phyloP scores from a whole-genome alignment of 2,113 vertebrate species.

The Pollachius pollachius region DNA sequence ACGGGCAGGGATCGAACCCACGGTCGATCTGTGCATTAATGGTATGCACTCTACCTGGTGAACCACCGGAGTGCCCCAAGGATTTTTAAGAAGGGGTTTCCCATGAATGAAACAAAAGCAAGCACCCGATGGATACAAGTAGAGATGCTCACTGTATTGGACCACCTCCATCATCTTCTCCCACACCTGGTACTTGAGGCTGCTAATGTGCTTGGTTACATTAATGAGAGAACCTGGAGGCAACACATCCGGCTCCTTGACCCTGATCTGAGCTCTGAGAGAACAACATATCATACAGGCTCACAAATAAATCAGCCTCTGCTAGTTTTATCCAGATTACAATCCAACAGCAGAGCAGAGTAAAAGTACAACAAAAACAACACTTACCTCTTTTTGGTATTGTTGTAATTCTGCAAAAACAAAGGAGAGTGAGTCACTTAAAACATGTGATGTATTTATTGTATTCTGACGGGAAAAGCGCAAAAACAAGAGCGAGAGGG shows the following conservation, averaged over 20 bases:
- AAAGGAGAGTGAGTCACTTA: background rate
- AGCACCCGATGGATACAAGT: background rate
- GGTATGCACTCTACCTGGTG: no score
- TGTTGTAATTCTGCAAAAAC: constrained; percentile 68
- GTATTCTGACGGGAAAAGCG: background rate
- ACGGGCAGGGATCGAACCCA: no score
- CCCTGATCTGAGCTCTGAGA: constrained; percentile 61
- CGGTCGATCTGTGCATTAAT: no score
- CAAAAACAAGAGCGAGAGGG: background rate
- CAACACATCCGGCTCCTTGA: constrained; percentile 59
- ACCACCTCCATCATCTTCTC: constrained; percentile 72
- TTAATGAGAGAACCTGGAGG: constrained; percentile 62
- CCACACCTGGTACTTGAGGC: constrained; percentile 75
- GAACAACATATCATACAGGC: background rate
- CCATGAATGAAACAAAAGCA: background rate
- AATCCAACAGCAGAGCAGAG: background rate
- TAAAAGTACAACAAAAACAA: background rate
- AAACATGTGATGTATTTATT: background rate
- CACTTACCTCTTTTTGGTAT: constrained; percentile 67
- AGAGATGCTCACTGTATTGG: constrained; percentile 68
- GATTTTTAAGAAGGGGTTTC: background rate
- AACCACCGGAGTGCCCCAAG: no score
- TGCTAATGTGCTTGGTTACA: constrained; percentile 69
- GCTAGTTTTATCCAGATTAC: no score
- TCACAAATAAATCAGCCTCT: background rate